Conservation (phyloP, 2,113 vertebrate genomes). For the Chaetops frenatus region DNA sequence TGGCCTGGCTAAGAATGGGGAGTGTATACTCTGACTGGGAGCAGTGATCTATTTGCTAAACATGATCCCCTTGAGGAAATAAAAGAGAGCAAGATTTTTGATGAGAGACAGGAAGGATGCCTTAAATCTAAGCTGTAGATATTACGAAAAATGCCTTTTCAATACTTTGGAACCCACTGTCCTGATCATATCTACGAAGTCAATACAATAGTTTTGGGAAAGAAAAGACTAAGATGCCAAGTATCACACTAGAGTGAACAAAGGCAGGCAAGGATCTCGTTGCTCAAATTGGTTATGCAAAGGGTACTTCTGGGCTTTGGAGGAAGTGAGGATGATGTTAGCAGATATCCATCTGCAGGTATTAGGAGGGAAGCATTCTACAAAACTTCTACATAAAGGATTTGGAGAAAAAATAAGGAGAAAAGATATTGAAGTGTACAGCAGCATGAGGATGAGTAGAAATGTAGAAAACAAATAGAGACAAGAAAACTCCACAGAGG, state of each 20-base stretch:
- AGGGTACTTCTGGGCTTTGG: background rate
- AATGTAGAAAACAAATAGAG: background rate
- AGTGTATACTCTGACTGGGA: background rate
- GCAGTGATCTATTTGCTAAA: background rate
- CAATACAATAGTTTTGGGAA: background rate
- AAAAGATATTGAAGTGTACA: background rate
- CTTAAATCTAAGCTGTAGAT: background rate
- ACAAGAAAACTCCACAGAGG: background rate
- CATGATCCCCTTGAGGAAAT: background rate
- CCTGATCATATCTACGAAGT: background rate
- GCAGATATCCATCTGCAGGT: background rate
- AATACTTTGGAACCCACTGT: background rate
- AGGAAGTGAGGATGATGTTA: background rate
- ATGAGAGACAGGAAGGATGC: background rate
- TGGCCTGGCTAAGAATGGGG: background rate
- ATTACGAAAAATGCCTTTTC: background rate
- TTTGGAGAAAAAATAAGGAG: background rate
- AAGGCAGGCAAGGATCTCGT: background rate
- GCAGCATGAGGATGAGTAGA: background rate
- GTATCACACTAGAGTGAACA: background rate
- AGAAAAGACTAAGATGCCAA: background rate
- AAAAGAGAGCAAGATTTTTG: background rate
- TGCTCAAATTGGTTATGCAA: background rate
- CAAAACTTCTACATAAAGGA: background rate
- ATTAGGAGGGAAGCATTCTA: background rate